Base-by-base conservation (phyloP, 2,113 vertebrate genomes). In the Apus apus region DNA sequence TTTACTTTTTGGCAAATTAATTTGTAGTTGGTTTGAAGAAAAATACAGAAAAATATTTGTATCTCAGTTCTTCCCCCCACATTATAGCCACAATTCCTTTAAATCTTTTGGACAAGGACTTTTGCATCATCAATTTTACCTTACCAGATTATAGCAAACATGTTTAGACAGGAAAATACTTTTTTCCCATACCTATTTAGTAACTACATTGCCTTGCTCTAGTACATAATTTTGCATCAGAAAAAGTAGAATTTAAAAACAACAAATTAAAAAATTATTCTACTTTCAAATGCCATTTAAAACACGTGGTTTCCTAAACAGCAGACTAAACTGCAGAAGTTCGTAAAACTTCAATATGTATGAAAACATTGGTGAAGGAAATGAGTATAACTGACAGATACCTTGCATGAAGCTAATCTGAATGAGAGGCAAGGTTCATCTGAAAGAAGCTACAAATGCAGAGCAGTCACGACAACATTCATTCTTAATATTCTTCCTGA, bases 371-470 rank as follows among this genome's bases (percentile, higher is more conserved):
- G 48, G 54, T 53, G 34, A 77, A 89, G 25, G 30, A 60, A 67
- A 90, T 62, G 51, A 45, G 34, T 65, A 6, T 73, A 70, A 79
- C 46, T 73, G 72, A 87, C 46, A 91, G 61, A 85, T 50, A 25
- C 38, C 92, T 87, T 87, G n/a, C 73, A 73, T 36, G 40, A 90
- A 83, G 38, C 53, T 65, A 53, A 85, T 43, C 50, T 66, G 38
- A 81, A 76, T 36, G 54, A 87, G 82, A 93, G 34, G 82, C 8
- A 46, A 90, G n/a, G 34, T 13, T 91, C 66, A 90, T 26, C 57
- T 72, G 45, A 94, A 78, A 76, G 53, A 54, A 74, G 46, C 19
- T 70, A 77, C 8, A 83, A 94, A 92, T 2, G 5, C 15, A 23
- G 61, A 56, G 36, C 21, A 85, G 54, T 66, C 93, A 76, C 76